Evolutionary conservation across 2,888 invertebrate genomes (phyloP).

Genomic region (Limenitis camilla): DNA sequence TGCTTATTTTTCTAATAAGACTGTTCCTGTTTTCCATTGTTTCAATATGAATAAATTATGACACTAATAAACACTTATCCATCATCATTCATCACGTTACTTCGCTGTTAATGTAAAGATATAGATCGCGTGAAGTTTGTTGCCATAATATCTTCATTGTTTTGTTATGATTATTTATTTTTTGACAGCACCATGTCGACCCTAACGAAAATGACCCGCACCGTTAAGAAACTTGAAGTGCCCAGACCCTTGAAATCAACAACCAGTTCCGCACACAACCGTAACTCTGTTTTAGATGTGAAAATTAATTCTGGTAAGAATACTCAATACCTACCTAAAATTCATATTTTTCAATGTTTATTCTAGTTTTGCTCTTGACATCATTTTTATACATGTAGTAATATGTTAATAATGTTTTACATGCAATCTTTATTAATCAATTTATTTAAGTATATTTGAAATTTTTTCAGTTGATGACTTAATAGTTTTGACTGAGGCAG

Average conservation of each 20-base stretch:
- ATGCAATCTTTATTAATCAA: too few species aligned
- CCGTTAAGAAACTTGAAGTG: conserved; percentile 83
- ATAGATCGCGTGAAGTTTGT: background rate
- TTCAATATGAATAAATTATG: conserved; percentile 50
- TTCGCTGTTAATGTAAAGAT: conserved; percentile 8
- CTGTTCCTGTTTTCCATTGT: conserved; percentile 39
- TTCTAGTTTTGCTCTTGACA: conserved; percentile 11
- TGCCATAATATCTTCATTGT: conserved; percentile 9
- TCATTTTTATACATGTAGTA: background rate
- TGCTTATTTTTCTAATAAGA: conserved; percentile 42
- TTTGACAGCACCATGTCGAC: conserved; percentile 70
- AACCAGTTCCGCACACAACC: conserved; percentile 71
- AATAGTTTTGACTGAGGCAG: conserved; percentile 87
- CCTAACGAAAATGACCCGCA: conserved; percentile 79
- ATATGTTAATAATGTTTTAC: background rate
- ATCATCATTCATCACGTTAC: conserved; percentile 38
- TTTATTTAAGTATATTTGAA: background rate
- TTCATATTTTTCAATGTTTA: too few species aligned
- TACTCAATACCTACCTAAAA: conserved; percentile 18
- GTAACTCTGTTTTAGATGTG: conserved; percentile 67
- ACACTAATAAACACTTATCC: conserved; percentile 50
- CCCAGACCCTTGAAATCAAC: conserved; percentile 81
- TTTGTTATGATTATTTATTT: conserved; percentile 28
- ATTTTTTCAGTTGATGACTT: conserved; percentile 83
- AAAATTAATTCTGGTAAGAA: conserved; percentile 71